Evolutionary conservation across 2,113 vertebrate genomes (phyloP).

Genomic region (Cygnus atratus): DNA sequence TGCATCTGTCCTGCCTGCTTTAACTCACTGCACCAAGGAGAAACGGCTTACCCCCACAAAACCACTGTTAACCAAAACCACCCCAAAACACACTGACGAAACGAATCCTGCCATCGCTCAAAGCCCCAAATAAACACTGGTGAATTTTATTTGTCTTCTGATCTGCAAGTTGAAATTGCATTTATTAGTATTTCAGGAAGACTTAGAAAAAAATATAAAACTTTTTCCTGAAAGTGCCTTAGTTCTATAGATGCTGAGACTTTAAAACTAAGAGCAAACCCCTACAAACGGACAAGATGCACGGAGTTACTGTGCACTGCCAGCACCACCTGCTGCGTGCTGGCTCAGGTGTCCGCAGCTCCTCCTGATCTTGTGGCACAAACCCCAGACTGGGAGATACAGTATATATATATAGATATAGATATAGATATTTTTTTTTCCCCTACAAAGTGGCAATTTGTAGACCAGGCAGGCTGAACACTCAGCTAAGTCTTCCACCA

Average conservation of each 20-base stretch:
- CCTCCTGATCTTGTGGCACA: background rate
- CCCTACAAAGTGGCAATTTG: background rate
- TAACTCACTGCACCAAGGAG: background rate
- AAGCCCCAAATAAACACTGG: fast-evolving
- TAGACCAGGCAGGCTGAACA: background rate
- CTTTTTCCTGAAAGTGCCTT: background rate
- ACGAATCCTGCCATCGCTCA: background rate
- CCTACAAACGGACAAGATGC: fast-evolving
- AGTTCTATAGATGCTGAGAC: background rate
- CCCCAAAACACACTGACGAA: background rate
- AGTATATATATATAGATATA: no score
- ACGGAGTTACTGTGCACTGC: background rate
- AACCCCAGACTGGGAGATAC: background rate
- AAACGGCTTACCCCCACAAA: background rate
- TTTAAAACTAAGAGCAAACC: background rate
- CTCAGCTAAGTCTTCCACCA: background rate
- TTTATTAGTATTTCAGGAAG: background rate
- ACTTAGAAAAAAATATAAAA: background rate
- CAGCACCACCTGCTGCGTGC: background rate
- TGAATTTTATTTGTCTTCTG: background rate
- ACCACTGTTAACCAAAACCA: fast-evolving
- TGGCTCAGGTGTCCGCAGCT: background rate
- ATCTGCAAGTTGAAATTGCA: background rate
- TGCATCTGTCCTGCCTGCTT: background rate
- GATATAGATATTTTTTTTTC: no score